phyloP scores from a whole-genome alignment of 2,113 vertebrate species.

The Ptilorrhoa leucosticta region DNA sequence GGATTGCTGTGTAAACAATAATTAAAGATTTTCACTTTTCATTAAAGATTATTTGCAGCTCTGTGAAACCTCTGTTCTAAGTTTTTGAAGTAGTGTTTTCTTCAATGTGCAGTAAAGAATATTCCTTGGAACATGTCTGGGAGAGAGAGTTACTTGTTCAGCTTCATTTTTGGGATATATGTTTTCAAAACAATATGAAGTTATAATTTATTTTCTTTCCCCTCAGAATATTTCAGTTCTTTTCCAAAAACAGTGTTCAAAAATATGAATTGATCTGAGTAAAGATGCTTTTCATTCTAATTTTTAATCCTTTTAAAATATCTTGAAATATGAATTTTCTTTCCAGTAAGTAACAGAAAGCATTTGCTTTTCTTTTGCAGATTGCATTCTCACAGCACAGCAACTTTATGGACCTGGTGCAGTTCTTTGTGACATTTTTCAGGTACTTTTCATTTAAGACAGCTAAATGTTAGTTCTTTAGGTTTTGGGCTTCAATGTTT shows the following conservation, averaged over 20 bases:
- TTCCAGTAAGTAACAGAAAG: constrained; percentile 3
- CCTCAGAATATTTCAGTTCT: background rate
- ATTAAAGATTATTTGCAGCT: background rate
- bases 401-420: constrained; percentile 99
- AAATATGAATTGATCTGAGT: background rate
- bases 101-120: background rate
- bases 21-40: background rate
- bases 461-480: background rate
- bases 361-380: constrained; percentile 73
- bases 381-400: constrained; percentile 99
- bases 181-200: background rate
- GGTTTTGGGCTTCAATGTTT: background rate
- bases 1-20: background rate
- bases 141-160: background rate
- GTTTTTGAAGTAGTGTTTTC: background rate
- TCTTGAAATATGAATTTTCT: background rate
- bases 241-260: background rate
- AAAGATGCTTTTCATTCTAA: background rate
- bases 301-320: background rate
- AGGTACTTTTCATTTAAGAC: constrained; percentile 77
- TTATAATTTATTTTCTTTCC: background rate
- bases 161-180: background rate
- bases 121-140: background rate
- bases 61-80: background rate
- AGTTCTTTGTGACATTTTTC: constrained; percentile 99